Evolutionary conservation across 2,113 vertebrate genomes (phyloP).

Genomic region (Aythya baeri): DNA sequence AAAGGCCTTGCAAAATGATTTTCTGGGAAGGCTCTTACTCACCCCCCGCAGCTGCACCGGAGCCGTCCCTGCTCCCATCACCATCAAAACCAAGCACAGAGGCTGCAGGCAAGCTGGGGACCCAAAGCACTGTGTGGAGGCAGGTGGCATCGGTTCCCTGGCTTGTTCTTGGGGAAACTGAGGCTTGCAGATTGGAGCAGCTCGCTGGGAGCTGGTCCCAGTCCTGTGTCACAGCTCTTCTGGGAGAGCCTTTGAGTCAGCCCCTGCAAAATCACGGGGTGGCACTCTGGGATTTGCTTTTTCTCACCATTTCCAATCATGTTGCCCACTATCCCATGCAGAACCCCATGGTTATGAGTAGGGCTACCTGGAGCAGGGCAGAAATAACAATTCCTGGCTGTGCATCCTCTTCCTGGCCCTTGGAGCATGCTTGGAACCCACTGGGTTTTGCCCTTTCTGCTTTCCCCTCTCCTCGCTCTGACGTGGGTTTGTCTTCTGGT

Average conservation of each 20-base stretch:
- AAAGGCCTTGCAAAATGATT: background rate
- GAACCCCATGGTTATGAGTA: no score
- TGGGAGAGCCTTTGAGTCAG: background rate
- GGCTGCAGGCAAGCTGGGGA: background rate
- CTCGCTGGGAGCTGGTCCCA: background rate
- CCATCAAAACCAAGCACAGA: background rate
- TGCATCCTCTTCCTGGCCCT: background rate
- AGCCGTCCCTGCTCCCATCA: fast-evolving
- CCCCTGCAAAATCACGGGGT: background rate
- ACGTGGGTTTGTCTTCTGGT: background rate
- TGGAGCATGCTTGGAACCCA: no score
- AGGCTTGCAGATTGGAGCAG: background rate
- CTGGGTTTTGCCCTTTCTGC: no score
- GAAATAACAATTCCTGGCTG: background rate
- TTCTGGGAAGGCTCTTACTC: background rate
- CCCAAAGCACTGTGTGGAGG: background rate
- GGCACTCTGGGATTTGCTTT: fast-evolving
- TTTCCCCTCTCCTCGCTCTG: background rate
- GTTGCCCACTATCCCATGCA: background rate
- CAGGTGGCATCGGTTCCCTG: background rate
- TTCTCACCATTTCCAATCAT: background rate
- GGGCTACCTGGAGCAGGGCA: background rate
- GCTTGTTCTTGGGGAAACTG: background rate
- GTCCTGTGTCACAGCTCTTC: background rate
- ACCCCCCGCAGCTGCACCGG: fast-evolving